Evolutionary conservation across 2,888 invertebrate species (phyloP).

Genomic region (Gandaritis pyraliata): DNA sequence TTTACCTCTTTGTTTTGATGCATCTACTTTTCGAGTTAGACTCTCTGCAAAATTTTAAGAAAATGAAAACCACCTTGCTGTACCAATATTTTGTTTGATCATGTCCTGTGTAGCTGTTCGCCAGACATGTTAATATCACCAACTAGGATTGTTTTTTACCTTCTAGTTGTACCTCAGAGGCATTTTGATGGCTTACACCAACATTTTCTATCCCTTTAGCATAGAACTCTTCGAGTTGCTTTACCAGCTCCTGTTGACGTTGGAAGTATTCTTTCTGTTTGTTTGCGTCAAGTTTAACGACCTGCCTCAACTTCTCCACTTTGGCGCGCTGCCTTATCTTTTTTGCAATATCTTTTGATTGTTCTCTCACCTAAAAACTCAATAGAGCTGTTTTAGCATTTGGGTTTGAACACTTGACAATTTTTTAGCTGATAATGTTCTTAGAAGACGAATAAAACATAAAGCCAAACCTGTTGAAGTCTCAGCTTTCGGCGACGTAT

Average conservation of each 20-base stretch:
- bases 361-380: constrained; percentile 77
- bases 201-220: constrained; percentile 64
- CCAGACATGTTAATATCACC: too few species aligned
- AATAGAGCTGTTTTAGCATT: constrained; percentile 35
- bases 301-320: constrained; percentile 67
- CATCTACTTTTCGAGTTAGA: constrained; percentile 55
- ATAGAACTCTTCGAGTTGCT: constrained; percentile 68
- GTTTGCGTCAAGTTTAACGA: constrained; percentile 60
- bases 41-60: constrained; percentile 44
- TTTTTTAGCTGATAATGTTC: constrained; percentile 24
- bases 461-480: constrained; percentile 74
- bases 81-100: too few species aligned
- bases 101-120: too few species aligned
- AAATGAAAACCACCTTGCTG: not conserved
- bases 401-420: constrained; percentile 22
- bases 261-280: constrained; percentile 71
- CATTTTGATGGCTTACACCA: constrained; percentile 69
- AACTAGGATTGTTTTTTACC: constrained; percentile 46
- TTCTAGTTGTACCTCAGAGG: constrained; percentile 54
- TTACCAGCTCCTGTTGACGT: constrained; percentile 70
- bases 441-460: constrained; percentile 9
- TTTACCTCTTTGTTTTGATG: constrained; percentile 68
- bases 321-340: constrained; percentile 75
- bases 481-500: constrained; percentile 73
- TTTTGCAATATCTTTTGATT: constrained; percentile 80